Base-by-base conservation (phyloP, 2,888 invertebrate species). In the Cheilosia urbana region DNA sequence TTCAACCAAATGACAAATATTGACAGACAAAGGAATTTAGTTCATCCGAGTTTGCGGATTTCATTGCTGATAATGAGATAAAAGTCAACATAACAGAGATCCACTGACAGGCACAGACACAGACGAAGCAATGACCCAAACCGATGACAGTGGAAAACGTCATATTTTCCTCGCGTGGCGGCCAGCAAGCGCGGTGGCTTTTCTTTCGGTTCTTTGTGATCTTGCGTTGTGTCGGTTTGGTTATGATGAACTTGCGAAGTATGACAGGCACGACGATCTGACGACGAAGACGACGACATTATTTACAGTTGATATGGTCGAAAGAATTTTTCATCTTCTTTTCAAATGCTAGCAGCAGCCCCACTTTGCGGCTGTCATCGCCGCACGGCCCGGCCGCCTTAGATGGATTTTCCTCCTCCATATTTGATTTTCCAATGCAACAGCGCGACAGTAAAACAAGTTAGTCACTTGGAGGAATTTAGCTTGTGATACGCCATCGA, bases 271-370 rank as follows among this genome's bases (percentile, higher is more conserved):
- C 65, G 53, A 72, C 34, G 79, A 75, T 78, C 24, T 24, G 40
- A 73, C 77, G 45, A 66, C 65, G 40, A 66, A 58, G 7, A 27
- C 60, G n/a, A 68, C 60, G 79, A 82, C 87, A 88, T 88, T 88
- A 88, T 88, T 88, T 87, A 88, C 88, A 88, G 87, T 84, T 84
- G 87, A 87, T 88, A 83, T 75, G 85, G 75, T 87, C 71, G 80
- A 82, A 87, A 84, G 88, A 88, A 87, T 88, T 87, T 80, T 80
- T 82, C 69, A 60, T 76, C 83, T 83, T 73, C 85, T 84, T 80
- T 62, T 75, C 53, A 69, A 79, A 71, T 84, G 63, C 75, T 65
- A 75, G 34, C 34, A 37, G 47, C 13, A 37, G 47, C 73, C 63
- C 47, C 68, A 63, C 68, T 24, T 30, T 53, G 34, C 47, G 17